Evolutionary conservation across 2,888 invertebrate species (phyloP).

Genomic region (Drosophila lacicola): DNA sequence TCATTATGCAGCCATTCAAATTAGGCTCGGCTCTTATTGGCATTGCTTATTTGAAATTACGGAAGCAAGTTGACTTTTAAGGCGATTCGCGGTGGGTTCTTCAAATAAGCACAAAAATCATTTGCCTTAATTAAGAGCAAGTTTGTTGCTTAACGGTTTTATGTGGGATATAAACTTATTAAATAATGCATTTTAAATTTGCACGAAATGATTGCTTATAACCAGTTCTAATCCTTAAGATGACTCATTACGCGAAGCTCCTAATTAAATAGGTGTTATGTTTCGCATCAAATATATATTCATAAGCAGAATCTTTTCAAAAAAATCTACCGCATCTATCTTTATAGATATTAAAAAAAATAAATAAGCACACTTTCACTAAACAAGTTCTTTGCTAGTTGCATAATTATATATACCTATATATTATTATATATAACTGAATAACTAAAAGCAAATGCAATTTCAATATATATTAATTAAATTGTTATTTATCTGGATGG

Average conservation of each 20-base stretch:
- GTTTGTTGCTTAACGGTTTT: slow-evolving; percentile 31
- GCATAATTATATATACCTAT: too few relatives aligned
- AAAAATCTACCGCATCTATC: not conserved
- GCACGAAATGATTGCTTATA: not conserved
- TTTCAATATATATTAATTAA: too few relatives aligned
- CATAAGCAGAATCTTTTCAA: not conserved
- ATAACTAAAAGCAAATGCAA: too few relatives aligned
- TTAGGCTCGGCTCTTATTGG: slow-evolving; percentile 47
- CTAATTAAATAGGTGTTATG: not conserved
- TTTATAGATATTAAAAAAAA: too few relatives aligned
- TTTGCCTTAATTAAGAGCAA: slow-evolving; percentile 26
- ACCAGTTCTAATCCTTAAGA: not conserved
- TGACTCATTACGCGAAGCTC: slow-evolving; percentile 6
- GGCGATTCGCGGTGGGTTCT: slow-evolving; percentile 43
- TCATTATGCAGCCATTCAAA: slow-evolving; percentile 69
- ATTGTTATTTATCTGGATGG: too few relatives aligned
- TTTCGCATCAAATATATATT: not conserved
- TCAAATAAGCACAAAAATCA: slow-evolving; percentile 20
- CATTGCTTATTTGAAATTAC: slow-evolving; percentile 57
- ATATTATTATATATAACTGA: too few relatives aligned
- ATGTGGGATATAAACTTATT: slow-evolving; percentile 15
- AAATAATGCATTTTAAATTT: slow-evolving; percentile 6
- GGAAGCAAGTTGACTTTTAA: slow-evolving; percentile 72
- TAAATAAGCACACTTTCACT: too few relatives aligned
- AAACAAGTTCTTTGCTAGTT: too few relatives aligned